Conservation (phyloP, 2,797 vertebrate genomes). For the Sebastes glaucus region DNA sequence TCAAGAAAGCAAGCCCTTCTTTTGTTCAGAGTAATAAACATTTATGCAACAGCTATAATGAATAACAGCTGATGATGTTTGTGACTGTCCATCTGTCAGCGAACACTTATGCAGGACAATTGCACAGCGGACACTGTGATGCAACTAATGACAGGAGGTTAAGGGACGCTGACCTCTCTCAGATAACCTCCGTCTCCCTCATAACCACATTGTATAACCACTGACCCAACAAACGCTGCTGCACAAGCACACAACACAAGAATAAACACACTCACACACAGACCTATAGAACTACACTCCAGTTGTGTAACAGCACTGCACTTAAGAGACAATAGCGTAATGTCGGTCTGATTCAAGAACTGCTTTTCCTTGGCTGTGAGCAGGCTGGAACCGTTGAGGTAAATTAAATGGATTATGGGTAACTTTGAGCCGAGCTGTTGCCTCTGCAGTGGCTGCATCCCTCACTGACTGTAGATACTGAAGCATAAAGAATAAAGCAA, state of each 20-base stretch:
- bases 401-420: conserved; percentile 37
- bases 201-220: conserved; percentile 43
- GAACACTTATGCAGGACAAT: conserved; percentile 16
- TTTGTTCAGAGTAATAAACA: not conserved
- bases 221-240: not conserved
- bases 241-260: not conserved
- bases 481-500: not conserved
- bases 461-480: conserved; percentile 5
- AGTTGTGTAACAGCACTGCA: conserved; percentile 45
- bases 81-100: conserved; percentile 25
- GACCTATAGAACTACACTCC: not conserved
- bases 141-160: conserved; percentile 34
- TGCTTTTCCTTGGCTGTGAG: conserved; percentile 13
- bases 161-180: conserved; percentile 37
- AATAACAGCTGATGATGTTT: conserved; percentile 13
- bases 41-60: conserved; percentile 14
- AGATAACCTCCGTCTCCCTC: conserved; percentile 33
- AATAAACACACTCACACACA: not conserved
- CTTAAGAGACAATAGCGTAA: conserved; percentile 15
- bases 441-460: conserved; percentile 25
- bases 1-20: not conserved
- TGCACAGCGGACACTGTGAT: conserved; percentile 20
- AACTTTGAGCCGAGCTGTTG: conserved; percentile 41
- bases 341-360: conserved; percentile 15
- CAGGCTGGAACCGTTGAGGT: not conserved